phyloP scores from a whole-genome alignment of 2,888 invertebrate genomes.

The Oeneis ivallda region DNA sequence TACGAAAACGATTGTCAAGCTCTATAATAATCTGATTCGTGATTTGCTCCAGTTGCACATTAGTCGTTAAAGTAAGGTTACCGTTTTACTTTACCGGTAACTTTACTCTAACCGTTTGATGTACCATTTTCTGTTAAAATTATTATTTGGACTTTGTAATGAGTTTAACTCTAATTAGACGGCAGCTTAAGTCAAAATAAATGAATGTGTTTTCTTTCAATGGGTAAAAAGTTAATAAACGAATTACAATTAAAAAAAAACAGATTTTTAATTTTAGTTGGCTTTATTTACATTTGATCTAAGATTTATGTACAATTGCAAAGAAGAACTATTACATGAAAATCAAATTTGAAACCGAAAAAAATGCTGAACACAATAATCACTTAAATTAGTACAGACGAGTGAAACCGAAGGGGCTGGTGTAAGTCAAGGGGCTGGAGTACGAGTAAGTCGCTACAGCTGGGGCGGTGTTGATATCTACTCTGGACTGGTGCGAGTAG shows the following conservation, averaged over 20 bases:
- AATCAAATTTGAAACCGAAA: conserved; percentile 19
- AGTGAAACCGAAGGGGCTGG: conserved; percentile 38
- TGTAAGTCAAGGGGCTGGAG: conserved; percentile 43
- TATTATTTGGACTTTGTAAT: too few relatives aligned
- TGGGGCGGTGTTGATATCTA: conserved; percentile 50
- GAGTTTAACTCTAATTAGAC: too few relatives aligned
- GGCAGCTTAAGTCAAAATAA: too few relatives aligned
- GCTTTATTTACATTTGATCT: conserved; percentile 33
- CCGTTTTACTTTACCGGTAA: too few relatives aligned
- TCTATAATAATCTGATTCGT: too few relatives aligned
- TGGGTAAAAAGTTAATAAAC: too few relatives aligned
- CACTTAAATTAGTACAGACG: conserved; percentile 9
- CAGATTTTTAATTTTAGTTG: background rate
- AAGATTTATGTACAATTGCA: conserved; percentile 25
- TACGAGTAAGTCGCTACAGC: conserved; percentile 49
- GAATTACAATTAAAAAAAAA: conserved; percentile 22
- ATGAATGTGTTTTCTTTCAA: too few relatives aligned
- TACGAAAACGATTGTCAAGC: too few relatives aligned
- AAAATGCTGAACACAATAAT: conserved; percentile 1
- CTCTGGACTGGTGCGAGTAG: conserved; percentile 53
- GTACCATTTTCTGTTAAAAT: too few relatives aligned
- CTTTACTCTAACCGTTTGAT: too few relatives aligned
- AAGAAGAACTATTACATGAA: background rate
- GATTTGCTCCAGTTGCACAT: too few relatives aligned
- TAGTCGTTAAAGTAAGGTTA: too few relatives aligned